phyloP scores from a whole-genome alignment of 2,113 vertebrate species.

The Furnarius figulus region DNA sequence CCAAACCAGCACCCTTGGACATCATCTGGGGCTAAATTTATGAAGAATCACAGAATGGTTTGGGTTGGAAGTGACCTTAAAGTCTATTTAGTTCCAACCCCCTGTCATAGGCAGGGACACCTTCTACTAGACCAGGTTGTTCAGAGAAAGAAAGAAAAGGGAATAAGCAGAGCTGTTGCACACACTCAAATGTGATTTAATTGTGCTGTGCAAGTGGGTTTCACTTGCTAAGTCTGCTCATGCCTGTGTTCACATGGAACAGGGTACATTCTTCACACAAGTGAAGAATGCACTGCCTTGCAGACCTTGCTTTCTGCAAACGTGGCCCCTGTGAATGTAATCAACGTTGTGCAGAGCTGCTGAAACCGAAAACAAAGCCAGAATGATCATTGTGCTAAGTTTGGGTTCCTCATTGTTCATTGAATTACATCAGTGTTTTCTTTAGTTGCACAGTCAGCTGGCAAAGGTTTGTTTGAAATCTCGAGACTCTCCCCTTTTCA shows the following conservation, averaged over 20 bases:
- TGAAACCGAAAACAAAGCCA: slow-evolving; percentile 45
- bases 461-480: slow-evolving; percentile 46
- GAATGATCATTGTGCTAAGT: slow-evolving; percentile 60
- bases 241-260: background rate
- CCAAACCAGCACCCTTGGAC: background rate
- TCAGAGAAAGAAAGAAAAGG: background rate
- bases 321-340: slow-evolving; percentile 36
- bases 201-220: background rate
- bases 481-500: slow-evolving; percentile 33
- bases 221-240: fast-evolving
- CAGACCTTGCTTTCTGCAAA: slow-evolving; percentile 18
- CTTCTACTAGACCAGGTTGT: background rate
- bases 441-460: slow-evolving; percentile 66
- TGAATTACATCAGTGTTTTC: slow-evolving; percentile 60
- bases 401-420: slow-evolving; percentile 54
- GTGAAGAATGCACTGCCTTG: background rate
- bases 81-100: background rate
- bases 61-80: background rate
- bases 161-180: background rate
- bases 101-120: background rate
- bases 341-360: slow-evolving; percentile 47
- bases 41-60: background rate
- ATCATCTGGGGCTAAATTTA: background rate
- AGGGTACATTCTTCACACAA: background rate
- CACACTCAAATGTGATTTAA: fast-evolving